Conservation (phyloP, 1,140 invertebrate species). For the Drosophila paulistorum region DNA sequence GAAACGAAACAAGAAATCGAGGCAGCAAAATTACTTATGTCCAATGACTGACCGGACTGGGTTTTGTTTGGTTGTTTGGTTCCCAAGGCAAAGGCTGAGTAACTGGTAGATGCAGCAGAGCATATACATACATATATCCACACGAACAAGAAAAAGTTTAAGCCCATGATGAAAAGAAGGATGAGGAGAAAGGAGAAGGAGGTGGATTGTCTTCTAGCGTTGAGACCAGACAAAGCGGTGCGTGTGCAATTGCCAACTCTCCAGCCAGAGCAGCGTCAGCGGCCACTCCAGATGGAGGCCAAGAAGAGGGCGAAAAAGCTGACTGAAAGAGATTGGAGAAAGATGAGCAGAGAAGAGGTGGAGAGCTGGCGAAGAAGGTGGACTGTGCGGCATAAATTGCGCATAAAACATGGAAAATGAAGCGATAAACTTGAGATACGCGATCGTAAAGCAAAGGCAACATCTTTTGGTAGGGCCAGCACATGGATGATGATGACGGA, state of each 20-base stretch:
- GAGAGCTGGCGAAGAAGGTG: slow-evolving; percentile 7
- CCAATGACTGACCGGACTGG: slow-evolving; percentile 30
- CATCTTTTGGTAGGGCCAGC: slow-evolving; percentile 26
- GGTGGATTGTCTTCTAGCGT: slow-evolving; percentile 48
- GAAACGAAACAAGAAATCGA: slow-evolving; percentile 52
- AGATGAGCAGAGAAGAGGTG: neutral
- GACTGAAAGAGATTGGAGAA: neutral
- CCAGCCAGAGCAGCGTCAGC: slow-evolving; percentile 73
- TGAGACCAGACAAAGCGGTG: slow-evolving; percentile 74
- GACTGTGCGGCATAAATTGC: slow-evolving; percentile 72
- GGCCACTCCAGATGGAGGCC: slow-evolving; percentile 26
- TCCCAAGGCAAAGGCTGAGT: slow-evolving; percentile 36
- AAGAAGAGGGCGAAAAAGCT: slow-evolving; percentile 15
- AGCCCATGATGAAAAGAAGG: neutral
- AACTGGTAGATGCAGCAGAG: slow-evolving; percentile 22
- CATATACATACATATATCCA: slow-evolving; percentile 14
- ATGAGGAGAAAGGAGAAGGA: neutral
- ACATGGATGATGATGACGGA: neutral
- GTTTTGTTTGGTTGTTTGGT: slow-evolving; percentile 24
- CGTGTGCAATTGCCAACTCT: slow-evolving; percentile 64
- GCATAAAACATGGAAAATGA: slow-evolving; percentile 81
- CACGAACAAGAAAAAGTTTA: neutral
- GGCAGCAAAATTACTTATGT: slow-evolving; percentile 65
- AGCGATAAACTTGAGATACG: slow-evolving; percentile 81
- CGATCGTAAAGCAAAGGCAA: slow-evolving; percentile 78